These are phyloP conservation scores for Glandiceps talaboti DNA, from an alignment of 53 echinoderm and acorn worm species.

Conservation along the genomic window DNA sequence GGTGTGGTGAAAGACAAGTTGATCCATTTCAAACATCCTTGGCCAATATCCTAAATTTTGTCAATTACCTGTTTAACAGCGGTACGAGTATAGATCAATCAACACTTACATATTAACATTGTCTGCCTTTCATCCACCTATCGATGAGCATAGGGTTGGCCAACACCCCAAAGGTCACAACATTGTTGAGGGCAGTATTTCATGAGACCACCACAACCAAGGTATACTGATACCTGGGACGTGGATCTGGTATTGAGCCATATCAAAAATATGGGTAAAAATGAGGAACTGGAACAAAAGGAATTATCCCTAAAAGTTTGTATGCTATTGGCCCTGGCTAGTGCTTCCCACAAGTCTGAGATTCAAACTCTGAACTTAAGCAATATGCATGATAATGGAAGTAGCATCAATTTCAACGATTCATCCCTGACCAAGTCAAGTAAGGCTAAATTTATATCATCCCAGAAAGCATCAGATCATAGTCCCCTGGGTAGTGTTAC, in stretches of 20 bases:
- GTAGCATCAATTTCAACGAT: background rate
- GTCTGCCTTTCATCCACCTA: constrained; percentile 6
- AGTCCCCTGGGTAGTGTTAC: background rate
- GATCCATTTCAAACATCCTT: constrained; percentile 17
- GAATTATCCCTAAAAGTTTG: constrained; percentile 10
- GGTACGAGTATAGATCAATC: background rate
- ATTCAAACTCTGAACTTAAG: background rate
- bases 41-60: constrained; percentile 14
- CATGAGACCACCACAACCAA: constrained; percentile 9
- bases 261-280: background rate
- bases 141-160: constrained; percentile 1
- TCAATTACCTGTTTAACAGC: constrained; percentile 5
- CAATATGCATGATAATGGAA: background rate
- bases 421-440: background rate
- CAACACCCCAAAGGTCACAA: constrained; percentile 10
- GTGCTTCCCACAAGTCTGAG: background rate
- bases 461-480: background rate
- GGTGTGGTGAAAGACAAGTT: constrained; percentile 13
- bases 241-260: constrained; percentile 1
- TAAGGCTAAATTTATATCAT: background rate
- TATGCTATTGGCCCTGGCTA: constrained; percentile 10
- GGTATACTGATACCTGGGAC: constrained; percentile 12
- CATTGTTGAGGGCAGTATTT: constrained; percentile 10
- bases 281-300: constrained; percentile 4
- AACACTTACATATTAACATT: constrained; percentile 15